Conservation (phyloP, 2,888 invertebrate species). For the Gonocerus acuteangulatus region DNA sequence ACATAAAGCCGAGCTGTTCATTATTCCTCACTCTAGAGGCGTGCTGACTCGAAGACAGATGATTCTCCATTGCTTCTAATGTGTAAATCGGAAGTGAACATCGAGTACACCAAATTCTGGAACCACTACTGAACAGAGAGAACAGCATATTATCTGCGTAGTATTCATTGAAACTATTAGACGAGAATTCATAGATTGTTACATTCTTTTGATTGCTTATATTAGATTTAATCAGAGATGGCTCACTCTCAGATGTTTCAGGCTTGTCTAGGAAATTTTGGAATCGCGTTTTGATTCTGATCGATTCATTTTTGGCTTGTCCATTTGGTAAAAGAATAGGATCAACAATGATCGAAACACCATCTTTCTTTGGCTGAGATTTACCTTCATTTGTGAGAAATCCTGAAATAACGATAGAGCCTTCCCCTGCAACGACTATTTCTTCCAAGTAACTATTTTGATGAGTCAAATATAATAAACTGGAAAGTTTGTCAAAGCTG, state of each 20-base stretch:
- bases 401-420: not conserved
- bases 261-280: not conserved
- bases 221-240: not conserved
- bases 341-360: not conserved
- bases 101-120: constrained; percentile 5
- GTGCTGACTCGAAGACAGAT: not conserved
- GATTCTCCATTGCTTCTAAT: not conserved
- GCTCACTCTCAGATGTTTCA: not conserved
- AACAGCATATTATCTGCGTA: not conserved
- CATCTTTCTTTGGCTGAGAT: not conserved
- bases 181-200: constrained; percentile 13
- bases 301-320: not conserved
- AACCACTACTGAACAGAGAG: not conserved
- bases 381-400: not conserved
- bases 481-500: constrained; percentile 1
- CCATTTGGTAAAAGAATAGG: constrained; percentile 7
- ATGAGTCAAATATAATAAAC: constrained; percentile 2
- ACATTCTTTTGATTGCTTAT: not conserved
- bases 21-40: not conserved
- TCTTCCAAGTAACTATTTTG: constrained; percentile 11
- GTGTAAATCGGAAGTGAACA: not conserved
- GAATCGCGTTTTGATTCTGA: not conserved
- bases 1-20: constrained; percentile 15
- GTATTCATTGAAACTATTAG: not conserved
- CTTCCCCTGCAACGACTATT: not conserved